These are phyloP conservation scores for Megaceryle alcyon DNA, from an alignment of 2,797 vertebrate genomes.

Conservation along the genomic window DNA sequence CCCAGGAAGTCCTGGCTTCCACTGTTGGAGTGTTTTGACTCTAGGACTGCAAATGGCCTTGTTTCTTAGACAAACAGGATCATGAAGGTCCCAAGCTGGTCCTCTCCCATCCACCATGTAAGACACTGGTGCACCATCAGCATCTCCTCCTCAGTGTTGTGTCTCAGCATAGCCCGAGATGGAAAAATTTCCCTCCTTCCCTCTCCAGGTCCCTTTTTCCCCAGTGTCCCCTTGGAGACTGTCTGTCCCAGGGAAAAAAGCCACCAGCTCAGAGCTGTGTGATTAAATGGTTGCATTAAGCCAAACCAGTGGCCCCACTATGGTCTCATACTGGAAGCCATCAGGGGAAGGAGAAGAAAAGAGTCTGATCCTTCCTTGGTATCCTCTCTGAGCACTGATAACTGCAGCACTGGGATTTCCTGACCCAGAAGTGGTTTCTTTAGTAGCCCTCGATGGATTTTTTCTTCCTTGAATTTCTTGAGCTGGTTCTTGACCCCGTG, in stretches of 20 bases:
- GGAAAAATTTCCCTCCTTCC: not conserved
- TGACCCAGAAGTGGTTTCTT: not conserved
- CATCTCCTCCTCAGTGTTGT: accelerated
- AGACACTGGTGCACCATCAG: not conserved
- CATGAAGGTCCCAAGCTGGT: not conserved
- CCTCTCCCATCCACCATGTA: not conserved
- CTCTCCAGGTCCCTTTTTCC: not conserved
- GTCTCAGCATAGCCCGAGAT: accelerated
- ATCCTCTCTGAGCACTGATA: not conserved
- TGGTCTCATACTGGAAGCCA: not conserved
- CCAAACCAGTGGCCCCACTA: not conserved
- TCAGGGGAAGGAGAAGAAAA: not conserved
- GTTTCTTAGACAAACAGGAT: constrained; percentile 65
- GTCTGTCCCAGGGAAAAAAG: not conserved
- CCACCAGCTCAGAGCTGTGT: not conserved
- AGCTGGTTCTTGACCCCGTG: not conserved
- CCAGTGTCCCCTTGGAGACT: not conserved
- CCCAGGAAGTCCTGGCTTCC: constrained; percentile 79
- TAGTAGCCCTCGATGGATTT: not conserved
- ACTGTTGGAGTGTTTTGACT: constrained; percentile 69
- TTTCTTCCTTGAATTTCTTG: not conserved
- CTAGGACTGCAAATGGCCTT: constrained; percentile 43
- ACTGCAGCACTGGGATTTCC: not conserved
- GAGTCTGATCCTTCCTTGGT: not conserved
- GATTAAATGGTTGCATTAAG: not conserved